Evolutionary conservation across 1,140 invertebrate species (phyloP).

Genomic region (Sminthurides bifidus): DNA sequence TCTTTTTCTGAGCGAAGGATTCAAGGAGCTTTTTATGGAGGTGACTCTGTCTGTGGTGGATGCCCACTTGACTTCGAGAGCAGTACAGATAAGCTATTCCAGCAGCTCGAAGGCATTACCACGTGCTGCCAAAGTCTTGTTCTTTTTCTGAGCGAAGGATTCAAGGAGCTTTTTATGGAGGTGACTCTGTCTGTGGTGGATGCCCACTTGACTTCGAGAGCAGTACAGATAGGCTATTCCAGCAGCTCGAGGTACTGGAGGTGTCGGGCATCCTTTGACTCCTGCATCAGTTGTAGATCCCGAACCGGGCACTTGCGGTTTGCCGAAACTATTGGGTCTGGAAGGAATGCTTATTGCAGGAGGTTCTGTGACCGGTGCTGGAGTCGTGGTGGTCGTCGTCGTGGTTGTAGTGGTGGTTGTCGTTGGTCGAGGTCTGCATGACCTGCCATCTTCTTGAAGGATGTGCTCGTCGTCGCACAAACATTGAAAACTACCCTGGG

Average conservation of each 20-base stretch:
- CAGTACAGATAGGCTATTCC: conserved; percentile 31
- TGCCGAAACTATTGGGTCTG: neutral
- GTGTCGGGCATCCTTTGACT: conserved; percentile 24
- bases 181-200: conserved; percentile 30
- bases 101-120: conserved; percentile 1
- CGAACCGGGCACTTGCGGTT: neutral
- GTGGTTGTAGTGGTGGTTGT: conserved; percentile 26
- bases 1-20: conserved; percentile 24
- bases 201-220: conserved; percentile 27
- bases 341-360: neutral
- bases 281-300: neutral
- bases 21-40: conserved; percentile 20
- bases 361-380: neutral
- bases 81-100: conserved; percentile 30
- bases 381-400: conserved; percentile 16
- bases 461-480: conserved; percentile 45
- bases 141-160: conserved; percentile 22
- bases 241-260: conserved; percentile 27
- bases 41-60: conserved; percentile 21
- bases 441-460: conserved; percentile 40
- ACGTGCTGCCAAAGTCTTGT: neutral
- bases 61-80: conserved; percentile 24
- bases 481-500: conserved; percentile 44
- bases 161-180: conserved; percentile 18
- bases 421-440: conserved; percentile 36